Base-by-base conservation (phyloP, 2,797 vertebrate genomes). In the Alouatta caraya region DNA sequence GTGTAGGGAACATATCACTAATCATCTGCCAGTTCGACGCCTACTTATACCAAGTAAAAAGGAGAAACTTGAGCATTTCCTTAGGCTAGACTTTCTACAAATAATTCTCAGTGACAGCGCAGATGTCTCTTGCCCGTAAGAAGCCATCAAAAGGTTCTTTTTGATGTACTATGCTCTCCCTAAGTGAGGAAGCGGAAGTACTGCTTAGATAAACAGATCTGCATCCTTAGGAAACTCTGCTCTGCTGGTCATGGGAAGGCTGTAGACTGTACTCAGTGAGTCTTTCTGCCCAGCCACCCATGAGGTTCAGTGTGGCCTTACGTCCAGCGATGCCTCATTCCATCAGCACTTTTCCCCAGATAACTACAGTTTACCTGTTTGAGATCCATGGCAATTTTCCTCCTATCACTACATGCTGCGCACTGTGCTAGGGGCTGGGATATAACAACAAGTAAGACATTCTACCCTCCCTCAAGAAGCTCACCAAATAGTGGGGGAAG, bases 51-150 rank as follows among this genome's bases (percentile, higher is more conserved):
- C 73, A 46, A 85, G 48, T 87, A 72, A 88, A 90, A 33, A 89
- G 33, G 44, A 78, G 89, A 50, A 73, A 33, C n/a, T 81, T 42
- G 59, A 88, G 55, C 67, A 52, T 88, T 83, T 90, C 88, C 44
- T 39, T 26, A 90, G 95, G 61, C 52, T 13, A 76, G 88, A 0
- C 48, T 97, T 97, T 92, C 37, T 64, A 81, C n/a, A 57, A 22
- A 86, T 93, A 92, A 90, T 90, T 94, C 85, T 79, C 87, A 81
- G 93, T 39, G 95, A 88, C 80, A 97, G 89, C 72, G 59, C 67
- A 52, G 83, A 79, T 55, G 67, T 75, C 88, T 96, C 67, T 70
- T 50, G 79, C 82, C 93, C 50, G 26, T 30, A 72, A 90, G 84
- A 90, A 88, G 73, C 59, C 57, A 79, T 85, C 72, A 21, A 7